Evolutionary conservation across 2,797 vertebrate genomes (phyloP).

Genomic region (Semaprochilodus insignis): DNA sequence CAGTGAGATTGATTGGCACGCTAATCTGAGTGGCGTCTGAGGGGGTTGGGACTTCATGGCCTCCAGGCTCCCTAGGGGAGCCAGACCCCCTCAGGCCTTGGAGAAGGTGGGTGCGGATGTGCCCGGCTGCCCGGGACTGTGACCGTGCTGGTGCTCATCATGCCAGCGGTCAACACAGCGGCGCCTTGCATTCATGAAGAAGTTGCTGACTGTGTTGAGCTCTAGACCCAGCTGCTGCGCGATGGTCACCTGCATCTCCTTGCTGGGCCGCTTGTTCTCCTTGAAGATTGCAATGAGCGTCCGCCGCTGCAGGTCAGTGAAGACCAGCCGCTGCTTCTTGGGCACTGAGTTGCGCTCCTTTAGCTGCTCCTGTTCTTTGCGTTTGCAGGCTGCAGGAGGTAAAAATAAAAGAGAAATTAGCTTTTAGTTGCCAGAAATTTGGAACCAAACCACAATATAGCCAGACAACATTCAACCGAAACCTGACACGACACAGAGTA

Average conservation of each 20-base stretch:
- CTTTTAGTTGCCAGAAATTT: background rate
- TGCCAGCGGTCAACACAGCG: slow-evolving; percentile 97
- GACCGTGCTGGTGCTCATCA: slow-evolving; percentile 82
- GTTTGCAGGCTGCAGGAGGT: slow-evolving; percentile 91
- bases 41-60: slow-evolving; percentile 54
- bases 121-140: slow-evolving; percentile 85
- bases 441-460: background rate
- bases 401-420: slow-evolving; percentile 57
- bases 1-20: slow-evolving; percentile 77
- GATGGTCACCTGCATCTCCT: slow-evolving; percentile 99
- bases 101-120: slow-evolving; percentile 93
- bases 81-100: slow-evolving; percentile 86
- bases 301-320: slow-evolving; percentile 98
- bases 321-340: slow-evolving; percentile 97
- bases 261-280: slow-evolving; percentile 98
- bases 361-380: slow-evolving; percentile 98
- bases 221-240: slow-evolving; percentile 98
- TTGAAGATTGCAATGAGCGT: slow-evolving; percentile 99
- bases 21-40: slow-evolving; percentile 49
- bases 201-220: slow-evolving; percentile 98
- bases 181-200: slow-evolving; percentile 99
- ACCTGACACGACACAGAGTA: no score
- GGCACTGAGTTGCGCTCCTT: slow-evolving; percentile 93
- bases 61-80: slow-evolving; percentile 56
- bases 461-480: background rate